Evolutionary conservation across 2,113 vertebrate species (phyloP).

Genomic region (Urocynchramus pylzowi): DNA sequence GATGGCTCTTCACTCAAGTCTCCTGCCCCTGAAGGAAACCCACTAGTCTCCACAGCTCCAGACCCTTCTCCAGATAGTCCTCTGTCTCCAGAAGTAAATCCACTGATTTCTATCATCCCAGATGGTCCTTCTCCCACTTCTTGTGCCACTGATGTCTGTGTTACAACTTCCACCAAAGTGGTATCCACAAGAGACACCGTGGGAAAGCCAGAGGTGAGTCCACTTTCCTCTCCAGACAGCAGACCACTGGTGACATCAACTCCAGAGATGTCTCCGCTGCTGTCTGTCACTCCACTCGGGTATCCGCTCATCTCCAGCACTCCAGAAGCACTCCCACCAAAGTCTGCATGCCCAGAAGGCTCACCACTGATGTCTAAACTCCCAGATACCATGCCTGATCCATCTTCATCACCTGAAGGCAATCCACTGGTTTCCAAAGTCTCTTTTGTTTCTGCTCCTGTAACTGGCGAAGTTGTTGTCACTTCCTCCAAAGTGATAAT

Average conservation of each 20-base stretch:
- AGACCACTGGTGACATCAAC: slow-evolving; percentile 54
- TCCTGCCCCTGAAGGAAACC: slow-evolving; percentile 62
- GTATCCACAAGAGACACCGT: slow-evolving; percentile 77
- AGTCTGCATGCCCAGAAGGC: slow-evolving; percentile 63
- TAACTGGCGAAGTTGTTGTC: slow-evolving; percentile 26
- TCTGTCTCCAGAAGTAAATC: slow-evolving; percentile 67
- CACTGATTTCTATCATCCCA: slow-evolving; percentile 74
- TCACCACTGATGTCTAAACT: slow-evolving; percentile 69
- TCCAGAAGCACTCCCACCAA: slow-evolving; percentile 72
- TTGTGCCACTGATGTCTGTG: slow-evolving; percentile 69
- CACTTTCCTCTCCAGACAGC: slow-evolving; percentile 76
- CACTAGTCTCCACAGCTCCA: slow-evolving; percentile 62
- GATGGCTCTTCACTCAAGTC: slow-evolving; percentile 71
- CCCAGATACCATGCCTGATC: slow-evolving; percentile 69
- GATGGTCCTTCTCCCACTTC: slow-evolving; percentile 81
- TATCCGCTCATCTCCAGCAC: slow-evolving; percentile 69
- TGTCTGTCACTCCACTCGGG: slow-evolving; percentile 62
- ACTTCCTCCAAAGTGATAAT: slow-evolving; percentile 74
- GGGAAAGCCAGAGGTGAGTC: slow-evolving; percentile 70
- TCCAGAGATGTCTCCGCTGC: slow-evolving; percentile 74
- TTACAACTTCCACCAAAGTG: slow-evolving; percentile 74
- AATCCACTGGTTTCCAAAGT: slow-evolving; percentile 77
- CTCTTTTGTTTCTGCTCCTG: slow-evolving; percentile 76
- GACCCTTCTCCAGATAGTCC: slow-evolving; percentile 64
- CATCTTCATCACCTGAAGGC: slow-evolving; percentile 69